Base-by-base conservation (phyloP, 2,113 vertebrate species). In the Ellobius talpinus region DNA sequence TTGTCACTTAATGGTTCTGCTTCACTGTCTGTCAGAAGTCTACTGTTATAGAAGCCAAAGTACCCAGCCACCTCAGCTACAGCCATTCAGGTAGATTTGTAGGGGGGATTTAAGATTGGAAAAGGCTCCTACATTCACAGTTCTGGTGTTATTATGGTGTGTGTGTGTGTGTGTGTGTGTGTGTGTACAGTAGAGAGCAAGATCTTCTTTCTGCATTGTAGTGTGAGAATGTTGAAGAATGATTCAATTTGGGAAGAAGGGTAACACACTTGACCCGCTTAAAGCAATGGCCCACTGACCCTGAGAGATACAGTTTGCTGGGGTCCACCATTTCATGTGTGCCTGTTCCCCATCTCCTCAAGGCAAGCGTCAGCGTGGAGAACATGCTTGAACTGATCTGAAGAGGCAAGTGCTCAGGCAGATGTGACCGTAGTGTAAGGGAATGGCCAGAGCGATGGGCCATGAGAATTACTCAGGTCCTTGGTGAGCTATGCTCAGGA, bases 291-390 rank as follows among this genome's bases (percentile, higher is more conserved):
- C 66, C 19, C 16, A 82, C 72, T 31, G 68, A 72, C 8, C 14
- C 45, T 9, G 31, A n/a, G 61, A 55, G 16, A 33, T 39, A 50
- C 52, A 17, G 10, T 17, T 55, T 29, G 36, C 33, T 29, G 45
- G 45, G 7, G 47, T 47, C n/a, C 42, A 7, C 13, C 24, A 17
- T 39, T 58, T 2, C 50, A 13, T 74, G 13, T 5, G 23, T 7
- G 9, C 0, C 4, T 0, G 21, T n/a, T n/a, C 2, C 36, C 26
- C 14, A 1, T 26, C 87, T 33, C 16, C 1, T 16, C 39, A 50
- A 63, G 39, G 58, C 4, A 19, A 1, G 5, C 6, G 14, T 42
- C 14, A 7, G 16, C 33, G 0, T 1, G 63, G 50, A 52, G 74
- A 23, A 19, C 24, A 26, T 63, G 74, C n/a, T 47, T 36, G n/a